Conservation (phyloP, 2,797 vertebrate species). For the Peromyscus aztecus region DNA sequence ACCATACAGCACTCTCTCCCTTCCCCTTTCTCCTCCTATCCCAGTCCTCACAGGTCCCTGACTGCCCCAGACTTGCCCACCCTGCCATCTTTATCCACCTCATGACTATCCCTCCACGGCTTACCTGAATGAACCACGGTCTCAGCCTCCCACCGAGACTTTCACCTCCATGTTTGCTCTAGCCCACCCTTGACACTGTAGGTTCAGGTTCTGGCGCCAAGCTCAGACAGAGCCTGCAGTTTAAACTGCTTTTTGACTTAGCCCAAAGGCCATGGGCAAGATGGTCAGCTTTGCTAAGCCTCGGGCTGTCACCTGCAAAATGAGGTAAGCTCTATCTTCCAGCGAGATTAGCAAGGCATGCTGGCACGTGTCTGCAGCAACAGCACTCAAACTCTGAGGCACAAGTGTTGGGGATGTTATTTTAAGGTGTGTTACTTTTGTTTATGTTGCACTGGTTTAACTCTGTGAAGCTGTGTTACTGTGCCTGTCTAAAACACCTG, state of each 20-base stretch:
- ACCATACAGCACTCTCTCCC: not conserved
- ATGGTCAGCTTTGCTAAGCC: constrained; percentile 26
- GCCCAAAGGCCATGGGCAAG: not conserved
- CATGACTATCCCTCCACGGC: not conserved
- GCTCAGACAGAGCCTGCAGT: not conserved
- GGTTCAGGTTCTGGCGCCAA: not conserved
- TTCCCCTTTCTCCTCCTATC: not conserved
- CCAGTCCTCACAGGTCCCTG: not conserved
- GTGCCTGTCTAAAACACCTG: too few species aligned
- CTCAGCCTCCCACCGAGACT: not conserved
- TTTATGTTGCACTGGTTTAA: too few species aligned
- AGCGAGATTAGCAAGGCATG: not conserved
- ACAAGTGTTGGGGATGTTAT: not conserved
- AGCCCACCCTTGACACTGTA: not conserved
- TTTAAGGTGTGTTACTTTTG: too few species aligned
- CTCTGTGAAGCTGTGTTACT: too few species aligned
- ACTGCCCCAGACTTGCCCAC: not conserved
- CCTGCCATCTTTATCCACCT: not conserved
- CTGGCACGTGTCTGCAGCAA: not conserved
- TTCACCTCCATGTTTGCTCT: not conserved
- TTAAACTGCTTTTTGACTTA: constrained; percentile 34
- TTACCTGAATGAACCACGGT: not conserved
- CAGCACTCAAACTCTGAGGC: not conserved
- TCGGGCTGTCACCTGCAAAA: constrained; percentile 54
- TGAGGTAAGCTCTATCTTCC: not conserved